Percentiles rank a stretch among this genome's conserved stretches.
phyloP scores from a whole-genome alignment of 92 coral and sea anemone species.

The Pocillopora meandrina region DNA sequence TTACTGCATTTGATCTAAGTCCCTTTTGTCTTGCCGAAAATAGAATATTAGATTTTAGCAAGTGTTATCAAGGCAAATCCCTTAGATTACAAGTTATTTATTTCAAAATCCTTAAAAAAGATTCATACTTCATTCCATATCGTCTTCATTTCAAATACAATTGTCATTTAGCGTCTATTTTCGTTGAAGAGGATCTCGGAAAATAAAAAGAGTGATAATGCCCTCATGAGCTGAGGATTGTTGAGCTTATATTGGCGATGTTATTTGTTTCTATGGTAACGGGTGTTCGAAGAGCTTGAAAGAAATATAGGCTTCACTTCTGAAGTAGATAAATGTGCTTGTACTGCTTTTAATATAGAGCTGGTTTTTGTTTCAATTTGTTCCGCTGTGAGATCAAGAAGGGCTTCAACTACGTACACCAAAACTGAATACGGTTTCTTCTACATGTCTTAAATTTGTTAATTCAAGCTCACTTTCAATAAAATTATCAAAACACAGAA shows the following conservation, averaged over 20 bases:
- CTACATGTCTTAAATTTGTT: no score
- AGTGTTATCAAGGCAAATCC: neutral
- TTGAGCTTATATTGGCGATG: neutral
- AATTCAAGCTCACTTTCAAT: no score
- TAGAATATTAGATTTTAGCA: neutral
- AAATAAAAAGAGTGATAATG: neutral
- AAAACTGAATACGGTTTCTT: no score
- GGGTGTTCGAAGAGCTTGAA: neutral
- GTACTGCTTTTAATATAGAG: neutral
- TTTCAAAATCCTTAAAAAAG: neutral
- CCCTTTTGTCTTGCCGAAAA: no score
- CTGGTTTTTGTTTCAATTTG: no score
- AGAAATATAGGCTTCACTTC: neutral
- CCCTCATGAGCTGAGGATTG: neutral
- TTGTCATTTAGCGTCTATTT: neutral
- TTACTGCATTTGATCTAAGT: no score
- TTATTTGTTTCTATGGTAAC: neutral
- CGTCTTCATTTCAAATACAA: neutral
- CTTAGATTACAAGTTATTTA: neutral
- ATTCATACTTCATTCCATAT: neutral
- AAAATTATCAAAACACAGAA: no score
- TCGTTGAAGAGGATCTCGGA: neutral
- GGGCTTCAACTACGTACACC: no score
- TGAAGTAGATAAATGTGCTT: neutral
- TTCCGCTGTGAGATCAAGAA: neutral